phyloP scores from a whole-genome alignment of 2,113 vertebrate genomes.

The Nettapus auritus region DNA sequence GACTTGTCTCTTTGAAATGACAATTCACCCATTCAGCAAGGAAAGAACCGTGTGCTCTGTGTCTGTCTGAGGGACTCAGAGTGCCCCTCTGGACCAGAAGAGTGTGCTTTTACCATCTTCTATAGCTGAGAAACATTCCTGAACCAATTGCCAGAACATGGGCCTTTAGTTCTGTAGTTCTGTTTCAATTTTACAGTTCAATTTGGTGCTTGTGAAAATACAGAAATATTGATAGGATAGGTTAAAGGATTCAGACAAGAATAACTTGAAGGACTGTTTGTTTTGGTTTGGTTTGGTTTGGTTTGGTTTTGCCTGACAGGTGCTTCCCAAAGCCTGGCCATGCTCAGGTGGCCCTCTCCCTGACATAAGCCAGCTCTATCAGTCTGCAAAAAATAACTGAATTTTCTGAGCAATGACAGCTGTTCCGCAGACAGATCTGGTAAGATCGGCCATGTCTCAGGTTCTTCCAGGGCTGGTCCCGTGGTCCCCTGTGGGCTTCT shows the following conservation, averaged over 20 bases:
- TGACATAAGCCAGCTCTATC: not conserved
- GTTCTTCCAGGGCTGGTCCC: not conserved
- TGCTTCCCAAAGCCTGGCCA: not conserved
- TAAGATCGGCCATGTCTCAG: rapidly evolving
- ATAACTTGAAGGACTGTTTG: not conserved
- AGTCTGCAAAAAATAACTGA: not conserved
- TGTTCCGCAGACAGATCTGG: not conserved
- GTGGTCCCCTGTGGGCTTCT: not conserved
- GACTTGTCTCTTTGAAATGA: not conserved
- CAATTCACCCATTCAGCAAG: not conserved
- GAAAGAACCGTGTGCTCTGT: not conserved
- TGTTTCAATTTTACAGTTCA: not conserved
- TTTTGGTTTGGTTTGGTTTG: not conserved
- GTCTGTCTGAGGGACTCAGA: not conserved
- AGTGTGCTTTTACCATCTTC: not conserved
- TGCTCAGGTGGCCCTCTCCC: not conserved
- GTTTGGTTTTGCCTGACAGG: not conserved
- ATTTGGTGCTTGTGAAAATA: not conserved
- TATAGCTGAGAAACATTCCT: not conserved
- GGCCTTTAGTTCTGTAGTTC: not conserved
- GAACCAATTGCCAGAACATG: rapidly evolving
- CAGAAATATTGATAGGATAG: not conserved
- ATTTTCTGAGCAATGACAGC: not conserved
- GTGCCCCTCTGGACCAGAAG: not conserved
- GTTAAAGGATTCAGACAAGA: not conserved